Conservation (phyloP, 2,888 invertebrate species). For the Hirtodrosophila duncani region DNA sequence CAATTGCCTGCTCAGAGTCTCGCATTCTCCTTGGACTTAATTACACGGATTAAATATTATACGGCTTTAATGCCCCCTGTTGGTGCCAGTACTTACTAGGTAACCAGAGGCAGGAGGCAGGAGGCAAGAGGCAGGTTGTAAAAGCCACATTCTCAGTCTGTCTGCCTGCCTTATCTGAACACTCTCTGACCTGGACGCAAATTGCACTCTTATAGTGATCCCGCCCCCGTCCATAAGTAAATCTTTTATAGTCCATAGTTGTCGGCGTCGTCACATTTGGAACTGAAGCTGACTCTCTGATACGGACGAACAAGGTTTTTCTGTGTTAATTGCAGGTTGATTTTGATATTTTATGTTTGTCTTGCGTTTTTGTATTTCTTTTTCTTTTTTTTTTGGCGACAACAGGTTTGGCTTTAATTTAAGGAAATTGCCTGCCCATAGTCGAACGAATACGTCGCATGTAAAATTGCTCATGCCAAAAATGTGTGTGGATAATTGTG, state of each 20-base stretch:
- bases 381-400: constrained; percentile 32
- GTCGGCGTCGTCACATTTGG: constrained; percentile 20
- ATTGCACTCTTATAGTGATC: constrained; percentile 64
- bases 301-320: no score
- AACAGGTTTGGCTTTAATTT: constrained; percentile 41
- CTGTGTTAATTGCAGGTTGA: constrained; percentile 27
- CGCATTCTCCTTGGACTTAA: constrained; percentile 67
- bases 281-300: not conserved
- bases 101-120: constrained; percentile 31
- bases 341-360: constrained; percentile 44
- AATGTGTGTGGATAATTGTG: constrained; percentile 56
- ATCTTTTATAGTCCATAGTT: no score
- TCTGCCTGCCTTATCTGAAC: constrained; percentile 11
- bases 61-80: constrained; percentile 57
- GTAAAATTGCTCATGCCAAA: constrained; percentile 51
- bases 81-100: constrained; percentile 8
- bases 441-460: constrained; percentile 3
- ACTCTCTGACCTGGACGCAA: constrained; percentile 42
- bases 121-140: constrained; percentile 20
- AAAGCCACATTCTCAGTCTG: not conserved
- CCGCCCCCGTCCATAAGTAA: constrained; percentile 33
- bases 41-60: constrained; percentile 72
- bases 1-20: constrained; percentile 15
- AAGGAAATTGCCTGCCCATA: constrained; percentile 53
- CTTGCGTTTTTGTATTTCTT: constrained; percentile 23